Evolutionary conservation across 2,888 invertebrate genomes (phyloP).

Genomic region (Chironomus riparius): DNA sequence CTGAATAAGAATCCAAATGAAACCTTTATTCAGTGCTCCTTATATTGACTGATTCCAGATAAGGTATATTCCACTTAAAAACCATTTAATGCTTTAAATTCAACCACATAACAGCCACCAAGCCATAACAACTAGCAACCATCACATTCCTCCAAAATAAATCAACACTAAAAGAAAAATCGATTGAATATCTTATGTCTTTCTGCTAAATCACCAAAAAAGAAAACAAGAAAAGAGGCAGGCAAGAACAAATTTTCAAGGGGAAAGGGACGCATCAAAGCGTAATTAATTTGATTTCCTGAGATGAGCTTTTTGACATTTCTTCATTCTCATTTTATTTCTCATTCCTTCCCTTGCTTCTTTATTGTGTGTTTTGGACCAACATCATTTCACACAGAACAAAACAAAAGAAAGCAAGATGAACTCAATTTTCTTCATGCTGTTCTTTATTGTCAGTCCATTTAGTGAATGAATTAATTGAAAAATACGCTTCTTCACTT

Average conservation of each 20-base stretch:
- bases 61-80: no score
- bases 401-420: slow-evolving; percentile 9
- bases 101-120: no score
- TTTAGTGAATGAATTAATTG: slow-evolving; percentile 22
- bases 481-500: not conserved
- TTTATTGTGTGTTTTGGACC: no score
- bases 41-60: no score
- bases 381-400: not conserved
- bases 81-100: no score
- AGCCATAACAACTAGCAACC: no score
- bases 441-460: slow-evolving; percentile 13
- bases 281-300: slow-evolving; percentile 20
- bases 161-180: no score
- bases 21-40: no score
- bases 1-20: no score
- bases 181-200: no score
- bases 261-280: not conserved
- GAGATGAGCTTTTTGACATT: slow-evolving; percentile 1
- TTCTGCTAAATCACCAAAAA: not conserved
- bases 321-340: not conserved
- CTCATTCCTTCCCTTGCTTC: not conserved
- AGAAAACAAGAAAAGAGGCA: not conserved
- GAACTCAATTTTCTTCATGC: not conserved
- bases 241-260: not conserved
- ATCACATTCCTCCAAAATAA: no score